These are phyloP conservation scores for Novumbra hubbsi DNA, from an alignment of 2,797 vertebrate species.

Conservation along the genomic window DNA sequence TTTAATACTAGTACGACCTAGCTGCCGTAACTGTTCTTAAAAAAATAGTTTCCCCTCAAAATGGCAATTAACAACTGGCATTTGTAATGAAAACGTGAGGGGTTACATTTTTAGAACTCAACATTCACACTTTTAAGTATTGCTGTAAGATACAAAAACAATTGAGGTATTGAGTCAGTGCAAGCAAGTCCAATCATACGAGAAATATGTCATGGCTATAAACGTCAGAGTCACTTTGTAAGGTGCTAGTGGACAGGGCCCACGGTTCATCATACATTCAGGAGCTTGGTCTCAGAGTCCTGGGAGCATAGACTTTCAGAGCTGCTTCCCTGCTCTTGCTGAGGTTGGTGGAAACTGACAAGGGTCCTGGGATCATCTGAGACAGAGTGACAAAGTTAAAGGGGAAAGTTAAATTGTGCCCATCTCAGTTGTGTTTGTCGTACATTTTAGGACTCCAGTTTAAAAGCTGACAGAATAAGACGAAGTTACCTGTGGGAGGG, in stretches of 20 bases:
- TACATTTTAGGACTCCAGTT: neutral
- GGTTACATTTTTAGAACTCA: no score
- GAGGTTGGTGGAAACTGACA: slow-evolving; percentile 82
- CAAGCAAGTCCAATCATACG: neutral
- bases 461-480: neutral
- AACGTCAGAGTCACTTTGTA: neutral
- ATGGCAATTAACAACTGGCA: neutral
- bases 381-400: neutral
- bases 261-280: slow-evolving; percentile 43
- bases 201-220: neutral
- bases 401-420: neutral
- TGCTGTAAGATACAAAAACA: neutral
- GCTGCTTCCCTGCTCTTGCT: slow-evolving; percentile 86
- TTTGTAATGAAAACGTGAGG: neutral
- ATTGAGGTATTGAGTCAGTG: neutral
- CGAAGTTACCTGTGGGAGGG: slow-evolving; percentile 53
- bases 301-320: slow-evolving; percentile 61
- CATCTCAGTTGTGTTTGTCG: neutral
- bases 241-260: neutral
- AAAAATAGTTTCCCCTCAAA: slow-evolving; percentile 19
- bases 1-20: neutral
- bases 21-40: neutral
- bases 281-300: slow-evolving; percentile 54
- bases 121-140: neutral
- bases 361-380: slow-evolving; percentile 60